These are phyloP conservation scores for Cataglyphis rosenhaueri DNA, from an alignment of 2,888 invertebrate genomes.

Conservation along the genomic window DNA sequence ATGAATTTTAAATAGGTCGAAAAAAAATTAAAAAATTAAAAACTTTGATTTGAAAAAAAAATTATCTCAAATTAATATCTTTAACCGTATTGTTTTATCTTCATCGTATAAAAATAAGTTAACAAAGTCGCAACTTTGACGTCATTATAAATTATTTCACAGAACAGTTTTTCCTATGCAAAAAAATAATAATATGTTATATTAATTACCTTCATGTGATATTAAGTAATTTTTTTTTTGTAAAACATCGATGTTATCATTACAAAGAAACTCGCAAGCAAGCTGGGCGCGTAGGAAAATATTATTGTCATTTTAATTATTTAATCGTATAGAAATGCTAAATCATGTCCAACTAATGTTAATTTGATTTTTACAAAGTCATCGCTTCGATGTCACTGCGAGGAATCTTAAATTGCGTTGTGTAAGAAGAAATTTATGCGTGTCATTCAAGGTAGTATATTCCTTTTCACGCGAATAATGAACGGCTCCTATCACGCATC, in stretches of 20 bases:
- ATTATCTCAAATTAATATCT: not conserved
- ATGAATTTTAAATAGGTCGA: not conserved
- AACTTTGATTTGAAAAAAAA: not conserved
- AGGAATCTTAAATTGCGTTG: slow-evolving; percentile 12
- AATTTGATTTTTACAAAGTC: slow-evolving; percentile 20
- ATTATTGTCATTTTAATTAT: slow-evolving; percentile 31
- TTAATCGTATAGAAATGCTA: slow-evolving; percentile 16
- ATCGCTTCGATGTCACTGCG: not conserved
- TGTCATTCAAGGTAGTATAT: slow-evolving; percentile 7
- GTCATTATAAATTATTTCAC: not conserved
- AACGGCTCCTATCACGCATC: not conserved
- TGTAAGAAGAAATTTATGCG: not conserved
- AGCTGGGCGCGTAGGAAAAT: not conserved
- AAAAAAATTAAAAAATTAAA: not conserved
- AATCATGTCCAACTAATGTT: slow-evolving; percentile 23
- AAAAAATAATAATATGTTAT: slow-evolving; percentile 1
- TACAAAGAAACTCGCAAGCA: not conserved
- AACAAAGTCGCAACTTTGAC: not conserved
- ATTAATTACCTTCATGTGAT: slow-evolving; percentile 12
- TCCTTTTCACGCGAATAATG: not conserved
- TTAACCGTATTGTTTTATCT: not conserved
- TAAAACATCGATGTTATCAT: not conserved
- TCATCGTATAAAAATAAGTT: not conserved
- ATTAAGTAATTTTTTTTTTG: not conserved
- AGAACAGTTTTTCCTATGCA: not conserved